A percentile compares a stretch with the other conserved stretches of the same genome.
Conservation (phyloP, 2,888 invertebrate genomes). For the Agrochola lota region DNA sequence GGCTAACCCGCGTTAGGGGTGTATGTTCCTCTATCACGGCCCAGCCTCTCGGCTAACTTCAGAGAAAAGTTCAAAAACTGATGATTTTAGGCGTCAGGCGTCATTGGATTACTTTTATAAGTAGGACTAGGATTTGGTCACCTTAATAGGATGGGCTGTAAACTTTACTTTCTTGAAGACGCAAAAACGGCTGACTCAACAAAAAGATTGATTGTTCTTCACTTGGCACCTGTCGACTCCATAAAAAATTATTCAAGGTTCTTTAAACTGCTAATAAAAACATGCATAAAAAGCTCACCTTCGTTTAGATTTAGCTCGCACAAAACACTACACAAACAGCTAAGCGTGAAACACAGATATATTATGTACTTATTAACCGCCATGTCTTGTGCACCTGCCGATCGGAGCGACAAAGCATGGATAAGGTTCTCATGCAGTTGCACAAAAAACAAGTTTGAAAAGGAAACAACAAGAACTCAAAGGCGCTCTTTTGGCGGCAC, state of each 20-base stretch:
- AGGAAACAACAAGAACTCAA: neutral
- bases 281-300: slow-evolving; percentile 22
- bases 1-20: too few species aligned
- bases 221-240: neutral
- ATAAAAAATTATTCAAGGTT: neutral
- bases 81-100: too few species aligned
- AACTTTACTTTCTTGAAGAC: neutral
- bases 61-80: neutral
- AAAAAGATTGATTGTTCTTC: neutral
- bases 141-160: neutral
- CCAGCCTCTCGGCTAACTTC: neutral
- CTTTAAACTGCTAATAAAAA: neutral
- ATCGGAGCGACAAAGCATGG: neutral
- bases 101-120: neutral
- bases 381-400: slow-evolving; percentile 1
- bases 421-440: neutral
- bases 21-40: neutral
- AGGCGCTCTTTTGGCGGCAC: neutral
- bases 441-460: slow-evolving; percentile 19
- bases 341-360: slow-evolving; percentile 7
- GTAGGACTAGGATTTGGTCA: too few species aligned
- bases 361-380: neutral
- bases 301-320: slow-evolving; percentile 29
- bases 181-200: neutral
- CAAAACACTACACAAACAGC: slow-evolving; percentile 21